A percentile compares a stretch with the other conserved stretches of the same genome.
phyloP scores from a whole-genome alignment of 2,888 invertebrate species.

The Anthophora plumipes region DNA sequence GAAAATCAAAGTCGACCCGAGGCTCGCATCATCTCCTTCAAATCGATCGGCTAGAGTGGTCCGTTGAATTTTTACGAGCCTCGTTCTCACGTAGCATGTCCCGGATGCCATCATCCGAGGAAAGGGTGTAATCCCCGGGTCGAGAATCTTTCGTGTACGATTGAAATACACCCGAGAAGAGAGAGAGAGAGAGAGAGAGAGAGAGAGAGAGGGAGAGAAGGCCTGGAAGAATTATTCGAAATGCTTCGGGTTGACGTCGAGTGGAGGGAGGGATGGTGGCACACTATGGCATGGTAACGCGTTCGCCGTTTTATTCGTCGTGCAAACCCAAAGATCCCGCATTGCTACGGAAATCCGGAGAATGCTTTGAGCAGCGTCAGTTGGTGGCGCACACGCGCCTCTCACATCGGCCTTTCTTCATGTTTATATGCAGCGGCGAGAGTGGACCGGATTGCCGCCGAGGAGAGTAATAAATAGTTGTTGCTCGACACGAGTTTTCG shows the following conservation, averaged over 20 bases:
- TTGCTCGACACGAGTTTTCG: constrained; percentile 64
- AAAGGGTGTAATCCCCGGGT: background rate
- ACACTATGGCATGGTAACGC: background rate
- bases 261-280: too few species aligned
- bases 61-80: constrained; percentile 63
- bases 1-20: constrained; percentile 44
- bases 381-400: constrained; percentile 34
- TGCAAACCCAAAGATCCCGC: constrained; percentile 49
- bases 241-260: too few species aligned
- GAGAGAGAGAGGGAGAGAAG: too few species aligned
- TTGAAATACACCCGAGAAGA: constrained; percentile 25
- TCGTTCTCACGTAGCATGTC: constrained; percentile 55
- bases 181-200: too few species aligned
- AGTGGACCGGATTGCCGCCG: constrained; percentile 42
- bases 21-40: constrained; percentile 1
- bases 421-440: constrained; percentile 73
- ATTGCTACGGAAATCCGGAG: constrained; percentile 46
- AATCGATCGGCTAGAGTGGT: constrained; percentile 23
- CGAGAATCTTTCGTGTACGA: constrained; percentile 11
- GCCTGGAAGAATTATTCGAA: constrained; percentile 37
- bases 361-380: constrained; percentile 49
- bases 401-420: constrained; percentile 62
- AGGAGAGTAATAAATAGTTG: constrained; percentile 70
- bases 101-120: background rate
- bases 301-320: constrained; percentile 49